Conservation (phyloP, 92 coral and sea anemone species). For the Ricordea florida region DNA sequence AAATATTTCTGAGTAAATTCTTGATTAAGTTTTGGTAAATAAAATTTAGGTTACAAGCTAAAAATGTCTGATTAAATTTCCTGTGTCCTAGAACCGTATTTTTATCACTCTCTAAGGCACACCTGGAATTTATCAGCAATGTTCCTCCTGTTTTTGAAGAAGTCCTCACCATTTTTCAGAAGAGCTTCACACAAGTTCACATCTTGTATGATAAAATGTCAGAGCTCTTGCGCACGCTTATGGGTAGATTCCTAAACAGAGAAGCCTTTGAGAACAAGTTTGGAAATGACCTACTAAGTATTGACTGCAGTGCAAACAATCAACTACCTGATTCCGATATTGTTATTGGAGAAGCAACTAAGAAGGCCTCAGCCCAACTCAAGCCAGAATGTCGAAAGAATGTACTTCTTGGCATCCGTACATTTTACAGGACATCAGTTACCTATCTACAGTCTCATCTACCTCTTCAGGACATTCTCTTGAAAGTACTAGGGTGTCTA, state of each 20-base stretch:
- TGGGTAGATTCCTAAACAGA: constrained; percentile 41
- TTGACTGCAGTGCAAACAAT: constrained; percentile 31
- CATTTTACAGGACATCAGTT: constrained; percentile 27
- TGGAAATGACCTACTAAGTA: constrained; percentile 31
- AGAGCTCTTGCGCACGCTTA: constrained; percentile 31
- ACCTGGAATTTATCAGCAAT: constrained; percentile 36
- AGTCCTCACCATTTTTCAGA: constrained; percentile 43
- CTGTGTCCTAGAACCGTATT: too few species aligned
- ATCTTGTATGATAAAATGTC: constrained; percentile 21
- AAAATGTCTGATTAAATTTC: too few species aligned
- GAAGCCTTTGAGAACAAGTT: constrained; percentile 31
- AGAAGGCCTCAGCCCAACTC: constrained; percentile 31
- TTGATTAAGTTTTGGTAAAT: too few species aligned
- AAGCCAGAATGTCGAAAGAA: constrained; percentile 32
- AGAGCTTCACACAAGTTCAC: constrained; percentile 35
- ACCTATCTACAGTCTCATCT: constrained; percentile 42
- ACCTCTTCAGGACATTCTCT: constrained; percentile 39
- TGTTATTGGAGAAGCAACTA: constrained; percentile 55
- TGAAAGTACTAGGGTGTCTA: constrained; percentile 39
- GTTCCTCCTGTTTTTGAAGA: constrained; percentile 52
- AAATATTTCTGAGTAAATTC: too few species aligned
- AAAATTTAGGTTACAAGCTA: too few species aligned
- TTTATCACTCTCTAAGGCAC: too few species aligned
- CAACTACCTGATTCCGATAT: constrained; percentile 45
- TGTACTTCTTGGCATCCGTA: constrained; percentile 38